These are phyloP conservation scores for Butorides virescens DNA, from an alignment of 2,113 vertebrate genomes.

Conservation along the genomic window DNA sequence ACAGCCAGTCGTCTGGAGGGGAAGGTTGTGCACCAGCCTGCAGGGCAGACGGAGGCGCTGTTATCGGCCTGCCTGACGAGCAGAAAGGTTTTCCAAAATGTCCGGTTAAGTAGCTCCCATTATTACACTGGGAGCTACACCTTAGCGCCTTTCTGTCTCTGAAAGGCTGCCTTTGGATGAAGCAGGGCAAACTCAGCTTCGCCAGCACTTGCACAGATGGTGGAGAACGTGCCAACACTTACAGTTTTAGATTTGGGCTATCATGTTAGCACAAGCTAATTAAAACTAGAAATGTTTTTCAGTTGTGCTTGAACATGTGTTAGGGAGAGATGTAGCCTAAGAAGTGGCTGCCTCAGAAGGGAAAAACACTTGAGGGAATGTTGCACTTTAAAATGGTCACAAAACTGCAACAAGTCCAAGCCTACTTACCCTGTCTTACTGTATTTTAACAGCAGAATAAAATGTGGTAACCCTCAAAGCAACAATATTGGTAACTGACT, in stretches of 20 bases:
- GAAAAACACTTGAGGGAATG: not conserved
- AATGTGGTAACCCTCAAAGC: not conserved
- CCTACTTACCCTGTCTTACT: not conserved
- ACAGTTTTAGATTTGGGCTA: not conserved
- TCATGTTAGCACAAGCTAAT: not conserved
- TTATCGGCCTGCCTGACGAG: not conserved
- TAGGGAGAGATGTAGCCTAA: not conserved
- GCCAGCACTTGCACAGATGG: fast-evolving
- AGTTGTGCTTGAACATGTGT: not conserved
- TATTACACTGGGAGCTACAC: not conserved
- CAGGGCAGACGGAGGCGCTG: not conserved
- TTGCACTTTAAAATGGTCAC: not conserved
- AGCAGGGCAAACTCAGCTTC: not conserved
- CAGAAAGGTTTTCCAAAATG: not conserved
- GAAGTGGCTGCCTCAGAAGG: not conserved
- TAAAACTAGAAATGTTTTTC: not conserved
- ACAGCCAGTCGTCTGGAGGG: not conserved
- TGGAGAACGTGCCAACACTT: not conserved
- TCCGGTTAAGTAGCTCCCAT: not conserved
- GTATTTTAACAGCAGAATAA: not conserved
- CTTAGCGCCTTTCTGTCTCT: not conserved
- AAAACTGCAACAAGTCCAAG: not conserved
- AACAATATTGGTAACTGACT: not conserved
- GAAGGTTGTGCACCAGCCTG: not conserved
- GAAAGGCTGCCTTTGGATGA: not conserved